Base-by-base conservation (phyloP, 1,140 invertebrate species). In the Drosophila hydei region DNA sequence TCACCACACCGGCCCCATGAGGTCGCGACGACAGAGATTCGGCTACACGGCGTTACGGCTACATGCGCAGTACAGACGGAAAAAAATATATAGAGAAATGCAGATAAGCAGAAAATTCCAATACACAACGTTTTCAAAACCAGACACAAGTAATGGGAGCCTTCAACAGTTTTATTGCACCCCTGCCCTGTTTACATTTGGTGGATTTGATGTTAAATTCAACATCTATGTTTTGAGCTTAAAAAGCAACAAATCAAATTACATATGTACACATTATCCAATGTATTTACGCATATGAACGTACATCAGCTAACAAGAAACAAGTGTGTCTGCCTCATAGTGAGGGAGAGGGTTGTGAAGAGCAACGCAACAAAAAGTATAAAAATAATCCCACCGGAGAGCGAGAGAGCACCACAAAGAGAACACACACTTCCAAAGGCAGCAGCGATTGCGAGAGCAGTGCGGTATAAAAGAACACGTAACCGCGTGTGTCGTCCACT, bases 1-100 rank as follows among this genome's bases (percentile, higher is more conserved):
- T 74, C 74, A 77, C 71, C 74, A 77, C 72, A 85, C 81, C 81
- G 81, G 81, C 74, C 80, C 62, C 63, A 78, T 69, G 70, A 77
- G 74, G 74, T 73, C 63, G 70, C 54, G 33, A 42, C 70, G 72
- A 77, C 64, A 38, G 59, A 47, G 50, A 60, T 54, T 60, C 75
- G 63, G 52, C 75, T 60, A 47, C 76, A 16, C n/a, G 16, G 38
- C 38, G 6, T 16, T 64, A 61, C 71, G 72, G 72, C 81, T 60
- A 72, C 63, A 87, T 85, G 81, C 81, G 81, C 81, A 87, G 77
- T 77, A 81, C 30, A 47, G 38, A 54, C n/a, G 27, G 25, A 9
- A 68, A 72, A 65, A 68, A 51, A 55, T 50, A 69, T 72, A 40
- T 60, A 72, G 55, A 72, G 70, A 72, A 72, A 69, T 55, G 50